These are phyloP conservation scores for Drosophila sproati DNA, from an alignment of 1,140 invertebrate genomes.

Conservation along the genomic window DNA sequence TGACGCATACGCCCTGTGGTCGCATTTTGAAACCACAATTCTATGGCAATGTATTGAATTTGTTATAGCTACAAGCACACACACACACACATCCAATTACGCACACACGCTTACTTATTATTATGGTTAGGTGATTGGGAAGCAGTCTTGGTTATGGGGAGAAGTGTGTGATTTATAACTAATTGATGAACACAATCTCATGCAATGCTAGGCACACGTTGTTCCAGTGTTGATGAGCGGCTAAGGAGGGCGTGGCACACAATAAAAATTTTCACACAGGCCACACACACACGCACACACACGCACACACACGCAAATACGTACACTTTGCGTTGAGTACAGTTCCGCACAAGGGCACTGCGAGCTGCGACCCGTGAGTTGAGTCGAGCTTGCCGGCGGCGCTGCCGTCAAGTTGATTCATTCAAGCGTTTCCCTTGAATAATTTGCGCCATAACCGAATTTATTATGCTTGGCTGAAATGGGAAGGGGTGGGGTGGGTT, in stretches of 20 bases:
- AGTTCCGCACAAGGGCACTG: constrained; percentile 63
- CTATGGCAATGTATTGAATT: constrained; percentile 54
- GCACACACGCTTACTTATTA: not conserved
- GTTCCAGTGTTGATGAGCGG: constrained; percentile 38
- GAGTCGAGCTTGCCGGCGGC: constrained; percentile 12
- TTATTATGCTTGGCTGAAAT: constrained; percentile 53
- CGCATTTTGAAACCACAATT: constrained; percentile 36
- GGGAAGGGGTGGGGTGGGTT: not conserved
- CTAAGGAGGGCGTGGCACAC: constrained; percentile 25
- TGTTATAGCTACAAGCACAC: constrained; percentile 27
- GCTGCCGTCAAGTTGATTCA: constrained; percentile 62
- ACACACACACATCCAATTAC: constrained; percentile 1
- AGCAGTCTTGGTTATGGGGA: constrained; percentile 5
- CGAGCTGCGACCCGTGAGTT: constrained; percentile 3
- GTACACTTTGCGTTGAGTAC: constrained; percentile 36
- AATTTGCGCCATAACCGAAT: constrained; percentile 75
- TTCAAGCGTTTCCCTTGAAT: constrained; percentile 73
- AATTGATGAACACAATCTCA: constrained; percentile 74
- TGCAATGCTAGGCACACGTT: constrained; percentile 41
- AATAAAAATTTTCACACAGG: constrained; percentile 21
- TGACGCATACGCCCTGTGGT: constrained; percentile 50
- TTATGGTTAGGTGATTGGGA: not conserved
- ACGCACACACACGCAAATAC: not conserved
- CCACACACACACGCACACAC: not conserved
- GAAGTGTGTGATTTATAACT: constrained; percentile 74